These are phyloP conservation scores for Reticulitermes speratus DNA, from an alignment of 1,140 invertebrate genomes.

Conservation along the genomic window DNA sequence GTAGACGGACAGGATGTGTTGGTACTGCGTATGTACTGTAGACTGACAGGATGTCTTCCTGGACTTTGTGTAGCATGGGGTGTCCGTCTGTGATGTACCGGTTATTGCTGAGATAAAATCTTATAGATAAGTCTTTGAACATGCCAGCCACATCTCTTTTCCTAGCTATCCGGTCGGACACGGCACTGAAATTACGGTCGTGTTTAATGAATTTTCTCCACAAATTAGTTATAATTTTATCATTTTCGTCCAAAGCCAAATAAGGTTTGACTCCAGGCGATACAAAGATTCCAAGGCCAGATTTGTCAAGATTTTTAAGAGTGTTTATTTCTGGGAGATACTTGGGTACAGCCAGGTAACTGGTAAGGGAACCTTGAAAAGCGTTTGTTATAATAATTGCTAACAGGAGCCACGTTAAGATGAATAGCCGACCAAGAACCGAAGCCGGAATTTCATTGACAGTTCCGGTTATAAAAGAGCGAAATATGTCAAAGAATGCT, in stretches of 20 bases:
- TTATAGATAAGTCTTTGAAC: not conserved
- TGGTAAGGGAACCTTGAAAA: slow-evolving; percentile 42
- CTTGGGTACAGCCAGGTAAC: slow-evolving; percentile 42
- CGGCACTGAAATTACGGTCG: not conserved
- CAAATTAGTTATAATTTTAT: not conserved
- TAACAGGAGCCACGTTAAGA: slow-evolving; percentile 42
- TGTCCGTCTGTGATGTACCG: slow-evolving; percentile 36
- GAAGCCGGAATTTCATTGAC: not conserved
- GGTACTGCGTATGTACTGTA: no score
- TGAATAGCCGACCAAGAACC: slow-evolving; percentile 41
- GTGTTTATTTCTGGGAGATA: slow-evolving; percentile 46
- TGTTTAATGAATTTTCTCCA: not conserved
- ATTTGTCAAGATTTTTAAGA: slow-evolving; percentile 44
- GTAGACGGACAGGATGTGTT: no score
- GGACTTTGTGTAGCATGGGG: slow-evolving; percentile 45
- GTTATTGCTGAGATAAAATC: not conserved
- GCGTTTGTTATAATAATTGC: slow-evolving; percentile 44
- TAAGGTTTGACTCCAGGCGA: slow-evolving; percentile 40
- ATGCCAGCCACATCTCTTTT: not conserved
- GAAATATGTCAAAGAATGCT: slow-evolving; percentile 7
- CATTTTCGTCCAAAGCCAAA: slow-evolving; percentile 38
- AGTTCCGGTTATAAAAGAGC: not conserved
- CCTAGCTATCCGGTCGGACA: not conserved
- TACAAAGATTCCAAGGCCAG: slow-evolving; percentile 41
- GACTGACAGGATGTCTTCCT: slow-evolving; percentile 48